Evolutionary conservation across 2,888 invertebrate species (phyloP), one percentile per base, ranked within the genome.

Genomic region (Ormyrus pomaceus): DNA sequence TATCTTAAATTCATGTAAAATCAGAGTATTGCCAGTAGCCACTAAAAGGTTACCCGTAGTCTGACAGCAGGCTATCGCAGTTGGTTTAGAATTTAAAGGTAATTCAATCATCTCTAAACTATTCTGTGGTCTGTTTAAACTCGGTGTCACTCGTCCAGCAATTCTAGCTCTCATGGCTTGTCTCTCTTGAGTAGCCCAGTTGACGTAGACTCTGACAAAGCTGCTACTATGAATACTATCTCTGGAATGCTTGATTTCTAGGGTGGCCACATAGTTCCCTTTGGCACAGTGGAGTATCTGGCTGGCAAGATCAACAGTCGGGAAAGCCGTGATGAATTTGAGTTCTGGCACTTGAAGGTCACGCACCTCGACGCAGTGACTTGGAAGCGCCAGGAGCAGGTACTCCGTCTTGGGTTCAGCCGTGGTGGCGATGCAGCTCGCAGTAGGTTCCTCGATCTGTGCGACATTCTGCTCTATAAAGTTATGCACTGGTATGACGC

Each of bases 71-170:
- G 93, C 93, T 73, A 95, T 93, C 64, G 91, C 88, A 79, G 93
- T 92, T 0, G 95, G 94, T 69, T 93, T 92, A 59, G 91, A 88
- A 77, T 92, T 92, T 5, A 95, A 89, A 0, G 95, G 95, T 65
- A 96, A 90, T 88, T 95, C 95, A 82, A 96, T 95, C 92, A 95
- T 95, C 89, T 95, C 95, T 72, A 95, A 91, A 83, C 92, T 92
- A 79, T 94, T 92, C 84, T 93, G 92, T 0, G 93, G 92, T 80
- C 94, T 92, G 83, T 93, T 93, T 9, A 93, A 92, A 70, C 94
- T 95, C 0, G 95, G 95, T 10, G 95, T 95, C 0, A 95, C 95
- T 85, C 94, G 91, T 0, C 95, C 95, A 3, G 95, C 95, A 78
- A 95, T 95, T 73, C 95, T 91, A 19, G 94, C 95, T 79, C 94